Conservation (phyloP, 2,888 invertebrate genomes). For the Malthinus flaveolus region DNA sequence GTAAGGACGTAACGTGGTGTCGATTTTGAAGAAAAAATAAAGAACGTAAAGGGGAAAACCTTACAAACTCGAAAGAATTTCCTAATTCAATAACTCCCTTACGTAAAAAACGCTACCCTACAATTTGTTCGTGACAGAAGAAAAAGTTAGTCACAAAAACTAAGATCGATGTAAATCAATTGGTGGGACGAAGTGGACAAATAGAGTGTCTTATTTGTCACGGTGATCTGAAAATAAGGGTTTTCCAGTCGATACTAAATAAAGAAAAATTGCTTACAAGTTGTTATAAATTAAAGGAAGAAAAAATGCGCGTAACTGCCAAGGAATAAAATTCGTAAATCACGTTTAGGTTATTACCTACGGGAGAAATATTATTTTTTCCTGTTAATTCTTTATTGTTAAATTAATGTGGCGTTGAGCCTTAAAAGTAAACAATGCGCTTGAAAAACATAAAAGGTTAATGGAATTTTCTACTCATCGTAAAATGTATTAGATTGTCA, state of each 20-base stretch:
- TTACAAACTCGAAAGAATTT: constrained; percentile 14
- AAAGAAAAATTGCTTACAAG: constrained; percentile 44
- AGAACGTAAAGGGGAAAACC: too few relatives aligned
- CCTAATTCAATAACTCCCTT: constrained; percentile 24
- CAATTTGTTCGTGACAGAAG: constrained; percentile 25
- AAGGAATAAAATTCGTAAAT: too few relatives aligned
- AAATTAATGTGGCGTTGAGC: constrained; percentile 7
- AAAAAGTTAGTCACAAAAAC: constrained; percentile 30
- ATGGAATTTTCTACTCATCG: constrained; percentile 35
- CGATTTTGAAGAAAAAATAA: too few relatives aligned
- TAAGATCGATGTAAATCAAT: constrained; percentile 54
- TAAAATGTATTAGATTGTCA: constrained; percentile 37
- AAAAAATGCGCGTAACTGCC: background rate
- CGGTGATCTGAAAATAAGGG: constrained; percentile 51
- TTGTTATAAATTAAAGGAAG: constrained; percentile 1
- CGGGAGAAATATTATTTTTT: constrained; percentile 1
- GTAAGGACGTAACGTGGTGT: background rate
- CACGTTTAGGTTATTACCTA: background rate
- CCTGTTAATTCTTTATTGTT: constrained; percentile 4
- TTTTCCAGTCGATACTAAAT: constrained; percentile 39
- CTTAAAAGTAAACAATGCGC: constrained; percentile 6
- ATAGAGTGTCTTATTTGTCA: constrained; percentile 55
- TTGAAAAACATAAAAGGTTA: constrained; percentile 9
- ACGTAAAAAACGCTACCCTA: constrained; percentile 24
- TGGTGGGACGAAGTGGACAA: constrained; percentile 52